Evolutionary conservation across 2,113 vertebrate genomes (phyloP), one percentile per base, ranked within the genome.

Genomic region (Alligator mississippiensis): DNA sequence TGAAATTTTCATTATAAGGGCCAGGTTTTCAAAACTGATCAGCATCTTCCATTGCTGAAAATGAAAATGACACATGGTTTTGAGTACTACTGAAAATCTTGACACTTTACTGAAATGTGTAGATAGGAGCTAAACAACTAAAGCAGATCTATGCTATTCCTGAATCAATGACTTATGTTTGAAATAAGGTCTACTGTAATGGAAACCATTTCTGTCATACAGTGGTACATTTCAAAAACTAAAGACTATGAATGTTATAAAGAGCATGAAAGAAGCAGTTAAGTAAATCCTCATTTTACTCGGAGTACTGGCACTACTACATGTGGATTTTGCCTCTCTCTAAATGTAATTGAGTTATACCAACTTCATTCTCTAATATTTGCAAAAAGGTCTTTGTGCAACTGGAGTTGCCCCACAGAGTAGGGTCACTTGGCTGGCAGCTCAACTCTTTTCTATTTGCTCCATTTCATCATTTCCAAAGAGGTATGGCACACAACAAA

Each of bases 1-100:
- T 47, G 47, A 47, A 47, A 47, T 47, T 47, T 47, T 47, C 47
- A 47, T 47, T 47, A 8, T 47, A 47, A 94, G 95, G 83, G 75
- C 87, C 95, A 90, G 19, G 80, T 94, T 93, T 95, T 85, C 87
- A 93, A 64, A 90, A 90, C 28, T 79, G 77, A 18, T 92, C 70
- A 92, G 60, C 55, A 92, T 58, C 28, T 92, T 72, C 77, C 77
- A 70, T 86, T 95, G 85, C 93, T 95, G 85, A 95, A 93, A 95
- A 95, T 90, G 77, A 94, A 79, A 80, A 93, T 61, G 90, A 95
- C 60, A 80, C 8, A 93, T 77, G 77, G 90, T 87, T 62, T 58
- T 85, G 80, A 91, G 77, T 55, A 24, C 64, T 94, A 90, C 77
- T 83, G 95, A 92, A 94, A 94, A 89, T 85, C 85, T 88, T 94